Conservation (phyloP, 92 coral and sea anemone species). For the Parazoanthus atlanticus region DNA sequence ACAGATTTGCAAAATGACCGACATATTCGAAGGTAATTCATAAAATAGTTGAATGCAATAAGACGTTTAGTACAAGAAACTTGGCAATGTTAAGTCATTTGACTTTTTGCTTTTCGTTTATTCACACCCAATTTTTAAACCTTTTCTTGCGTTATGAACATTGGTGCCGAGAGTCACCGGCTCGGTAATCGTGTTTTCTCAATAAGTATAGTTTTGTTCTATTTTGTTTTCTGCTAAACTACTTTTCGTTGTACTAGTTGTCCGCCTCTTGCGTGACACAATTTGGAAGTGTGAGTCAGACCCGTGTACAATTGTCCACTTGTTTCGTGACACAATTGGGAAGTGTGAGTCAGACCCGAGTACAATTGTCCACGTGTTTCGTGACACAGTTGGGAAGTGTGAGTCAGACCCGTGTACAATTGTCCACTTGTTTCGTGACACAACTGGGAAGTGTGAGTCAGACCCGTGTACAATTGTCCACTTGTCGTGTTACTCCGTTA, state of each 20-base stretch:
- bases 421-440: not conserved
- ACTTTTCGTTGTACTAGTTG: no score
- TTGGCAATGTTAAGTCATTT: no score
- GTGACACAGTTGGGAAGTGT: not conserved
- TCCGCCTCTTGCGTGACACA: no score
- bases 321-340: not conserved
- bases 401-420: not conserved
- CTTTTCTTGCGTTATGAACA: no score
- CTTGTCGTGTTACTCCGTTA: not conserved
- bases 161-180: no score
- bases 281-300: not conserved
- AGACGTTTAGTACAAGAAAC: no score
- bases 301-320: not conserved
- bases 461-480: not conserved
- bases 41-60: no score
- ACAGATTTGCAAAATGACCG: conserved; percentile 99
- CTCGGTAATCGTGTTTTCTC: no score
- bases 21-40: conserved; percentile 88
- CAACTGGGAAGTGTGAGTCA: not conserved
- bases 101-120: no score
- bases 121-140: no score
- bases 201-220: no score
- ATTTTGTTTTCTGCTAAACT: no score
- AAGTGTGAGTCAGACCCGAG: not conserved
- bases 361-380: not conserved